phyloP scores from a whole-genome alignment of 2,888 invertebrate species.

The Hypsopygia costalis region DNA sequence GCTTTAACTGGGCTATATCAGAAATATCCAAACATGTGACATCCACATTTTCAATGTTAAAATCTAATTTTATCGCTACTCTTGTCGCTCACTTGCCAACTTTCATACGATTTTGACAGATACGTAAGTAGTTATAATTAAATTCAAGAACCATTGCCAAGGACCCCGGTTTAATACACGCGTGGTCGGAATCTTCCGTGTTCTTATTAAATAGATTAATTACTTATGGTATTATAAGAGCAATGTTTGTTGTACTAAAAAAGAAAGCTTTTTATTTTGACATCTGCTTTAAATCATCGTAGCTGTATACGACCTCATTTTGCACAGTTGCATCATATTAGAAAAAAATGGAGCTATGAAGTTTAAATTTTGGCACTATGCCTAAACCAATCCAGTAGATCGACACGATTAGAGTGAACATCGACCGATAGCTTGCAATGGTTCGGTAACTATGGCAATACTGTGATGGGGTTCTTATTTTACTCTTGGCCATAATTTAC shows the following conservation, averaged over 20 bases:
- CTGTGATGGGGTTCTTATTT: conserved; percentile 2
- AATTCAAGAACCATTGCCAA: conserved; percentile 73
- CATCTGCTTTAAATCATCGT: too few species aligned
- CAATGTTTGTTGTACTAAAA: too few species aligned
- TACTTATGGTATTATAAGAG: neutral
- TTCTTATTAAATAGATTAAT: conserved; percentile 3
- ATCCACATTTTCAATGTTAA: conserved; percentile 54
- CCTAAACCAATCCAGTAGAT: conserved; percentile 35
- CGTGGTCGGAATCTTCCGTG: conserved; percentile 17
- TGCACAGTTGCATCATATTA: conserved; percentile 37
- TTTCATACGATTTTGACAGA: conserved; percentile 69
- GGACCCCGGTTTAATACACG: conserved; percentile 33
- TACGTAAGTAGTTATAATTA: conserved; percentile 69
- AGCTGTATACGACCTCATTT: conserved; percentile 27
- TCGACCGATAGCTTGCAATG: conserved; percentile 7
- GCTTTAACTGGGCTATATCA: conserved; percentile 12
- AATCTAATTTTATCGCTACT: conserved; percentile 55
- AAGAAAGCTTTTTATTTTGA: too few species aligned
- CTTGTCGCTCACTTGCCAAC: conserved; percentile 66
- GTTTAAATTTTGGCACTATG: conserved; percentile 46
- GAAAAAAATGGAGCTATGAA: conserved; percentile 43
- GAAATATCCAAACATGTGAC: conserved; percentile 27
- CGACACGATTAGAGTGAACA: conserved; percentile 1
- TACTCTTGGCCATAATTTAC: conserved; percentile 9
- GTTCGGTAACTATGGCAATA: conserved; percentile 9